Conservation (phyloP, 2,113 vertebrate genomes). For the Prinia subflava region DNA sequence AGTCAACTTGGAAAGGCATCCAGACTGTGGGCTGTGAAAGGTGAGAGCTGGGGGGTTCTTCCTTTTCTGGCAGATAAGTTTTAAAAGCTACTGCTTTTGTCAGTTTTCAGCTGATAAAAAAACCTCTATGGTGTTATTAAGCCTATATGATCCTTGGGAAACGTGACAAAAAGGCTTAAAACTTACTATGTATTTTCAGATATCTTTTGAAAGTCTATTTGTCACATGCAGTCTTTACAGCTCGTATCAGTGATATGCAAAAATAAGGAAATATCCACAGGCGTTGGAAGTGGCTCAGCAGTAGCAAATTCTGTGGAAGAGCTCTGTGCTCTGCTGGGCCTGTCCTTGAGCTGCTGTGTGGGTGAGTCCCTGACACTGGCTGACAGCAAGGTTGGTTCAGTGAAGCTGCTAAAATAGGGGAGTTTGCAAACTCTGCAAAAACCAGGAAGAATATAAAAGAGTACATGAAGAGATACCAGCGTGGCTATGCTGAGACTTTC, state of each 20-base stretch:
- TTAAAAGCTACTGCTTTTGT: background rate
- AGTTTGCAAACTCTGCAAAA: background rate
- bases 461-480: background rate
- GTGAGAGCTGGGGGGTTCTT: slow-evolving; percentile 6
- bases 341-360: background rate
- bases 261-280: background rate
- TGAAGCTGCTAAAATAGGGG: background rate
- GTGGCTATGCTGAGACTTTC: background rate
- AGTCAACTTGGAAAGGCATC: slow-evolving; percentile 32
- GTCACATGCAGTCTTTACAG: background rate
- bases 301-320: background rate
- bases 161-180: background rate
- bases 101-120: background rate
- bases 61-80: background rate
- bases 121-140: background rate
- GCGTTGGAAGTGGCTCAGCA: rapidly evolving
- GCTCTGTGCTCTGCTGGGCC: background rate
- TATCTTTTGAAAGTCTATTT: background rate
- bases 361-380: background rate
- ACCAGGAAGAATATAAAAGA: background rate
- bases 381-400: background rate
- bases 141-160: background rate
- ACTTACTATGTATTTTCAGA: background rate
- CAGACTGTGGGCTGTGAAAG: slow-evolving; percentile 36
- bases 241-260: background rate